These are phyloP conservation scores for Drosophila fulvimacula DNA, from an alignment of 2,888 invertebrate genomes.

Conservation along the genomic window DNA sequence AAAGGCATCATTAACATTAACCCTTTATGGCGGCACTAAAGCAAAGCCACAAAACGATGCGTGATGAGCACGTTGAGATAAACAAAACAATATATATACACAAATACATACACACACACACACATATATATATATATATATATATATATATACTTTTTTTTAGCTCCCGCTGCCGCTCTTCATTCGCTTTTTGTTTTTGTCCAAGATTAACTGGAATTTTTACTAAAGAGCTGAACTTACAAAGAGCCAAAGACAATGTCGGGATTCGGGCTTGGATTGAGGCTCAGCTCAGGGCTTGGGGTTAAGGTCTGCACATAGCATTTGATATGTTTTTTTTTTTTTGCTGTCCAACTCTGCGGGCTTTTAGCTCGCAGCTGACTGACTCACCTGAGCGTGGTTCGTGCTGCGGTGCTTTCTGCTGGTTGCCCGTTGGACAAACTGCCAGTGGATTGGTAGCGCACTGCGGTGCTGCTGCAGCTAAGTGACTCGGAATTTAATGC, in stretches of 20 bases:
- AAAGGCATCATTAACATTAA: conserved; percentile 76
- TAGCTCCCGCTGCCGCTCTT: conserved; percentile 23
- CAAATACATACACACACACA: conserved; percentile 1
- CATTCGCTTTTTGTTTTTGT: conserved; percentile 15
- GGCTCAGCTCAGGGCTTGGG: conserved; percentile 7
- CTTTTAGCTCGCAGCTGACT: conserved; percentile 27
- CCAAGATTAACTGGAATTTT: conserved; percentile 74
- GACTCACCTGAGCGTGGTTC: conserved; percentile 41
- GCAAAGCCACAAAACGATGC: conserved; percentile 75
- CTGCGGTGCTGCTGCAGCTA: conserved; percentile 33
- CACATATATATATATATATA: neutral
- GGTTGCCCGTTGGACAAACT: conserved; percentile 46
- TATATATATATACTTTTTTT: neutral
- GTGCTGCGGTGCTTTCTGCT: conserved; percentile 31
- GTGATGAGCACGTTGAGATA: conserved; percentile 80
- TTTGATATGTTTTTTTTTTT: conserved; percentile 56
- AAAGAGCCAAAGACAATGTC: conserved; percentile 46
- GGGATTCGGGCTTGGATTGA: conserved; percentile 15
- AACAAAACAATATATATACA: conserved; percentile 56
- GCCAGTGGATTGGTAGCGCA: conserved; percentile 59
- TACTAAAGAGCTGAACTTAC: conserved; percentile 54
- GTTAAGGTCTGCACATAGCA: conserved; percentile 27
- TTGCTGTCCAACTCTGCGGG: conserved; percentile 34
- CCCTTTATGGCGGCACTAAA: conserved; percentile 78
- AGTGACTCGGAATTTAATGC: conserved; percentile 59